Base-by-base conservation (phyloP, 2,888 invertebrate genomes). In the Microchrysa polita region DNA sequence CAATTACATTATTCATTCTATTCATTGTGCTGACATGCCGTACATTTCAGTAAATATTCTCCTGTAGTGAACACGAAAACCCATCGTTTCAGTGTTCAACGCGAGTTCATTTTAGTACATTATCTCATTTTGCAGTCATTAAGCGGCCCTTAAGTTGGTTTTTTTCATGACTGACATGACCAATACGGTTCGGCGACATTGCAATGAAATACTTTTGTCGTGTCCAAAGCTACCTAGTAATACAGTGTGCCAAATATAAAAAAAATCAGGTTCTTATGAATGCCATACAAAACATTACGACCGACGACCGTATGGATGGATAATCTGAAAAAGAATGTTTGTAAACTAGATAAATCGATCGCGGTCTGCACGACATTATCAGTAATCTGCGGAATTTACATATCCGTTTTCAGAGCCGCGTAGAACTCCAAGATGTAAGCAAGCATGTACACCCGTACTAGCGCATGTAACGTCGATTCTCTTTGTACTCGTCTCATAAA, bases 271-370 rank as follows among this genome's bases (percentile, higher is more conserved):
- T 48, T 48, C 48, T 48, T 48, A n/a, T 9, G 16, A 34, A 40
- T 23, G 40, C 20, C 40, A n/a, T 63, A 9, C 40, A 63, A 40
- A 40, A 16, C 61, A 18, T 40, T 18, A 14, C n/a, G n/a, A n/a
- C n/a, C n/a, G 2, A 7, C 23, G 10, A 40, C 10, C 27, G 27
- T 34, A 34, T 34, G 44, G 40, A 42, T 20, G 57, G 69, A 69
- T 42, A 69, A 57, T 57, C 57, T 57, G n/a, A 18, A 57, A 42
- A 57, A 69, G 57, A 69, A 69, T 20, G 69, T 57, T 57, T 69
- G 57, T 55, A 55, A 48, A 72, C 72, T 75, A 73, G 73, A 75
- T 75, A 71, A 72, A 73, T 75, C 73, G 75, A 75, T 75, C 73
- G 67, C 67, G 14, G 60, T 44, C 65, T 55, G 71, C 73, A 74